Conservation (phyloP, 2,113 vertebrate species). For the Sebastes fasciatus region DNA sequence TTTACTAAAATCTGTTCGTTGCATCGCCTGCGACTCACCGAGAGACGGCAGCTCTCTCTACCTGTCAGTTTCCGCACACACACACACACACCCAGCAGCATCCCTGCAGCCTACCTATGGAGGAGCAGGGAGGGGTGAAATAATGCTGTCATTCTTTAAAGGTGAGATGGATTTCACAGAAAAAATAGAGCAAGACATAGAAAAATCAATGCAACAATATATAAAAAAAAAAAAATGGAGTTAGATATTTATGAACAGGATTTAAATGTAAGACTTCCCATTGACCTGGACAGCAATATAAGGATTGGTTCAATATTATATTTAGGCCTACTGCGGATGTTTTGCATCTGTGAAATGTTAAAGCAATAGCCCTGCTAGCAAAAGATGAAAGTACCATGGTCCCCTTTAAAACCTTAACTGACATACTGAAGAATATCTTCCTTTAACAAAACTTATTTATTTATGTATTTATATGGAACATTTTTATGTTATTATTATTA, state of each 20-base stretch:
- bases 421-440: not conserved
- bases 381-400: not conserved
- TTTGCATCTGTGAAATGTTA: not conserved
- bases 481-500: not conserved
- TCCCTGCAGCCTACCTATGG: slow-evolving; percentile 45
- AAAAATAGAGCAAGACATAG: not conserved
- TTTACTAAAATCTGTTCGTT: slow-evolving; percentile 47
- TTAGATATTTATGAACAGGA: not conserved
- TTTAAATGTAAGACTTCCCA: not conserved
- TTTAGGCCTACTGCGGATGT: not conserved
- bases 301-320: not conserved
- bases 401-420: not conserved
- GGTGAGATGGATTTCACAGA: not conserved
- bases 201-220: not conserved
- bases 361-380: not conserved
- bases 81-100: slow-evolving; percentile 4
- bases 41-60: slow-evolving; percentile 72
- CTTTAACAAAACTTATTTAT: not conserved
- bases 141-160: not conserved
- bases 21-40: slow-evolving; percentile 66
- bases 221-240: too few species aligned
- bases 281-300: not conserved
- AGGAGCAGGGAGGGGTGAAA: slow-evolving; percentile 21
- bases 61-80: slow-evolving; percentile 65
- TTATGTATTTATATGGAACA: not conserved